phyloP scores from a whole-genome alignment of 2,113 vertebrate genomes.

The Corynorhinus townsendii region DNA sequence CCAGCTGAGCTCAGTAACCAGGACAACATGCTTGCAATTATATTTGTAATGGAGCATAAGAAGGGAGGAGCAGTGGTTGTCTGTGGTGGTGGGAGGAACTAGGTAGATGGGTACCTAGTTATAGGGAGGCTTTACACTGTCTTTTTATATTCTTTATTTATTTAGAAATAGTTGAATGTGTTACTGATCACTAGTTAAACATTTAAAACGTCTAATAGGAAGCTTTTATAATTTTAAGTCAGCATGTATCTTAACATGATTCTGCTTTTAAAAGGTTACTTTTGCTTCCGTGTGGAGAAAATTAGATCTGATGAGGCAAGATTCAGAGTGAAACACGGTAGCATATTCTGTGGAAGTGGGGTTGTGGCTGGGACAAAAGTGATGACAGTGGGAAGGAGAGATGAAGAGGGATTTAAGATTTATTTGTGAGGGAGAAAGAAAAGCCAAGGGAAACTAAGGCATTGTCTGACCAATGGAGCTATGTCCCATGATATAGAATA shows the following conservation, averaged over 20 bases:
- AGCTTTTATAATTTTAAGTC: background rate
- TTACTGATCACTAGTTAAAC: background rate
- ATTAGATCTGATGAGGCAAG: background rate
- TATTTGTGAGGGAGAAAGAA: background rate
- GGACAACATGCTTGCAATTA: background rate
- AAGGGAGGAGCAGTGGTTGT: background rate
- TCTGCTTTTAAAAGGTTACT: background rate
- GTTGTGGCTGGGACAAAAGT: background rate
- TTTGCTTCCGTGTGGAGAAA: background rate
- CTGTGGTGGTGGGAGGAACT: rapidly evolving
- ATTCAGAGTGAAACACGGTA: background rate
- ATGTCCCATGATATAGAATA: background rate
- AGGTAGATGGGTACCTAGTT: background rate
- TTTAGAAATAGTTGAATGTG: background rate
- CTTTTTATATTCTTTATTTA: background rate
- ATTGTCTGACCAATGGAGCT: background rate
- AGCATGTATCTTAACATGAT: background rate
- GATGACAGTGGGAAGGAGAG: background rate
- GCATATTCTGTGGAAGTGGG: background rate
- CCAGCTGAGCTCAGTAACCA: background rate
- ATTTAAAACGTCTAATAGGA: background rate
- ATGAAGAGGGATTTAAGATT: background rate
- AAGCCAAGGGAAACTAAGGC: background rate
- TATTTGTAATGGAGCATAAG: background rate
- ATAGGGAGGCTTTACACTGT: background rate